Evolutionary conservation across 2,797 vertebrate genomes (phyloP), one percentile per base, ranked within the genome.

Genomic region (Labroides dimidiatus): DNA sequence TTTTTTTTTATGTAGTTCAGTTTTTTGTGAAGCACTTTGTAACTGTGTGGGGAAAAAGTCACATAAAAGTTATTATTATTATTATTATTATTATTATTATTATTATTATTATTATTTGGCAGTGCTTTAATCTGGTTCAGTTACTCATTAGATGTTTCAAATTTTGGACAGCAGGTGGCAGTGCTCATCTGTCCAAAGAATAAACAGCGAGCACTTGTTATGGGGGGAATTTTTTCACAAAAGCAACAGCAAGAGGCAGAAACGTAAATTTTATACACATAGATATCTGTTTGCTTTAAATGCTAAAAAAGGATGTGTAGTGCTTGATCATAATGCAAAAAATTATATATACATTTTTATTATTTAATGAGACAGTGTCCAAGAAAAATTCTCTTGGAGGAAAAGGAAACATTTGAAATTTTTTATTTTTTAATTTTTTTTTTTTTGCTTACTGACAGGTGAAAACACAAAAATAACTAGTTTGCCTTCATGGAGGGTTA

Each of bases 161-260:
- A 44, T 62, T 63, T 48, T 58, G 44, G 77, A 53, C 73, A 80
- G 43, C 41, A 75, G 78, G 52, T 50, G 78, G 67, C 50, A 67
- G 4, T 65, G 42, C 61, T 23, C 21, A 58, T 52, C 51, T 36
- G 4, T 19, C 4, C 27, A 42, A 66, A 52, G 15, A 1, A 55
- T 37, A 43, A 49, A 17, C 47, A 41, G 11, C 20, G 44, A 54
- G 16, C 30, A 33, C 8, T 33, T 33, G 1, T 1, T 33, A 4
- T 6, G 8, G 4, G 7, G 30, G 6, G 3, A 27, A 6, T 27
- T 27, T 6, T 27, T 27, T 27, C n/a, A n/a, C n/a, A n/a, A n/a
- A n/a, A n/a, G n/a, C n/a, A n/a, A n/a, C n/a, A n/a, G n/a, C n/a
- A n/a, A n/a, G n/a, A n/a, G n/a, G n/a, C n/a, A n/a, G n/a, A n/a